Evolutionary conservation across 2,888 invertebrate species (phyloP).

Genomic region (Rhorus exstirpatorius): DNA sequence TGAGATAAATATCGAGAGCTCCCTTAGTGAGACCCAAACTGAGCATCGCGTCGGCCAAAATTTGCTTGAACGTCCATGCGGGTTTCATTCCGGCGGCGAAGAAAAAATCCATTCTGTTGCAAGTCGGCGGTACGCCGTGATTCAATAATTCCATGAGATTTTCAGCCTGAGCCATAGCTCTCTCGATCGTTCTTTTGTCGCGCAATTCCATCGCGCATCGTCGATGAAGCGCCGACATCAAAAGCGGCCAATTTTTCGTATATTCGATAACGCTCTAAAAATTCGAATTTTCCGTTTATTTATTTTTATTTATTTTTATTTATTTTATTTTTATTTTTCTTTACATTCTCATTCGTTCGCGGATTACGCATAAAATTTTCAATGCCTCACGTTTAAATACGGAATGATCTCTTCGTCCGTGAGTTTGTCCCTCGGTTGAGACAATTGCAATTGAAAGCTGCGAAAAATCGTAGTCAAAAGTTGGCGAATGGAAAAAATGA

Average conservation of each 20-base stretch:
- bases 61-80: conserved; percentile 92
- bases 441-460: conserved; percentile 91
- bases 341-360: too few species aligned
- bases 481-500: not conserved
- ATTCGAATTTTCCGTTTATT: conserved; percentile 9
- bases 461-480: not conserved
- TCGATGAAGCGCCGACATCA: conserved; percentile 91
- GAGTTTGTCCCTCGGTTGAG: conserved; percentile 93
- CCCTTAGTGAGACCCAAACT: conserved; percentile 94
- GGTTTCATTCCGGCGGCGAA: conserved; percentile 92
- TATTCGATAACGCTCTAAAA: conserved; percentile 84
- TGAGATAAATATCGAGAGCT: conserved; percentile 92
- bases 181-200: conserved; percentile 94
- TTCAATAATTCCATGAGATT: conserved; percentile 89
- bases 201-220: conserved; percentile 93
- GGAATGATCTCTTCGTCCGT: conserved; percentile 94
- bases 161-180: conserved; percentile 95
- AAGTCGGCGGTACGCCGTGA: conserved; percentile 84
- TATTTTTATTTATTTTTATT: not conserved
- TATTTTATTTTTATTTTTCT: not conserved
- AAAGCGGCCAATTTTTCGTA: conserved; percentile 89
- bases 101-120: conserved; percentile 87
- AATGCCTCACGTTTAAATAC: conserved; percentile 89
- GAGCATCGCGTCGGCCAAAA: conserved; percentile 92
- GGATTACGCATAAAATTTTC: not conserved